Evolutionary conservation across 1,140 invertebrate genomes (phyloP), one percentile per base, ranked within the genome.

Genomic region (Panulirus ornatus): DNA sequence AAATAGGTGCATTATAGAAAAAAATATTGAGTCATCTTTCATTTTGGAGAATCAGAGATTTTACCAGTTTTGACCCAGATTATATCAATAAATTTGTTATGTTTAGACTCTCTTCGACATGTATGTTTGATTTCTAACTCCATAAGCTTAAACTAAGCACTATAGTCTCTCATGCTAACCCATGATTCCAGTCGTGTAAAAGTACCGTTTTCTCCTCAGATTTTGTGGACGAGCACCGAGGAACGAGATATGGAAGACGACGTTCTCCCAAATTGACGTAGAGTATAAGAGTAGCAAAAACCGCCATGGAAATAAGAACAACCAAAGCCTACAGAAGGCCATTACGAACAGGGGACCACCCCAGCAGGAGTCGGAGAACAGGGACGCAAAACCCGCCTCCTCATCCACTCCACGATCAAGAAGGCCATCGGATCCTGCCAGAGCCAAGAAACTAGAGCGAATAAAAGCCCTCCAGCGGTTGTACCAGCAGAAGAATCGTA

Each of bases 381-480:
- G 78, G 42, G 30, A 54, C 11, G 16, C 8, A 44, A 27, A 19
- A 19, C 30, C 47, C 30, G 22, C 47, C 5, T 70, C 38, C 6
- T 44, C 82, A 19, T 63, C 73, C 22, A 30, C 6, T 19, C 14
- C 22, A n/a, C 9, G 36, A 0, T 34, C 63, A 0, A 44, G 38
- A n/a, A 14, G 40, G 0, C 16, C 51, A 63, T 34, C 51, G 11
- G 54, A 22, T 3, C 42, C 30, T 2, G 51, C 51, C 11, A 51
- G 85, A 63, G 75, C 73, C 44, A 36, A 88, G 38, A 88, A 66
- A 81, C n/a, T 88, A 19, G 42, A 63, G n/a, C 73, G 85, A 14
- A 78, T 88, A 38, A 88, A 88, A n/a, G 85, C 73, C 0, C 75
- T 88, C 0, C 75, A 63, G 14, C 36, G 75, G 38, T 75, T 88